phyloP scores from a whole-genome alignment of 2,797 vertebrate species.

The Lutra lutra region DNA sequence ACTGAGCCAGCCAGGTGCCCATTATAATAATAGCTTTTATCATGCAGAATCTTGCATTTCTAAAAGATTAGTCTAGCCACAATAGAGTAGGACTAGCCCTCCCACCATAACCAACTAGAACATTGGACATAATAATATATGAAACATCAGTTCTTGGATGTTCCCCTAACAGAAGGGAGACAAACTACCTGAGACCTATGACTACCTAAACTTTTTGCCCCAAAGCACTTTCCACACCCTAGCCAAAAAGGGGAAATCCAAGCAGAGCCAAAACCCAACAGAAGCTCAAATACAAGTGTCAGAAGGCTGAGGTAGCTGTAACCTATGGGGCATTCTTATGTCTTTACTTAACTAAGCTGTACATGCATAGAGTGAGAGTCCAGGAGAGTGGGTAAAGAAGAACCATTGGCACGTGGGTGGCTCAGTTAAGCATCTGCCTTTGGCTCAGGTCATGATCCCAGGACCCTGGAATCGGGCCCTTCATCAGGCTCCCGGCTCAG shows the following conservation, averaged over 20 bases:
- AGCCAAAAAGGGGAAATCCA: background rate
- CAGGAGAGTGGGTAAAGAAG: background rate
- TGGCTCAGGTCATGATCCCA: background rate
- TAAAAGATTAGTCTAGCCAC: background rate
- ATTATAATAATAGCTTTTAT: background rate
- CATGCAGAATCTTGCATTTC: background rate
- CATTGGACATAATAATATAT: background rate
- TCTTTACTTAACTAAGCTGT: conserved; percentile 21
- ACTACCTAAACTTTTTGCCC: background rate
- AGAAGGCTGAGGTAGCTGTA: background rate
- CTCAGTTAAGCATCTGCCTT: background rate
- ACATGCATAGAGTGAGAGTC: background rate
- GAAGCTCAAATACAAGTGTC: background rate
- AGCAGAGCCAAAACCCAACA: background rate
- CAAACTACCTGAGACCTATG: background rate
- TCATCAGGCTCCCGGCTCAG: background rate
- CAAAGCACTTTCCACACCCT: background rate
- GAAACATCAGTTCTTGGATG: background rate
- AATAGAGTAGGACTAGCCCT: background rate
- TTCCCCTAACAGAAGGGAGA: background rate
- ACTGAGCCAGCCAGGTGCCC: background rate
- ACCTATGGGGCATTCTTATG: background rate
- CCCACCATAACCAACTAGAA: background rate
- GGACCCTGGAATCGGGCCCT: background rate
- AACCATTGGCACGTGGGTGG: background rate